Evolutionary conservation across 2,797 vertebrate species (phyloP), one percentile per base, ranked within the genome.

Genomic region (Mastacembelus armatus): DNA sequence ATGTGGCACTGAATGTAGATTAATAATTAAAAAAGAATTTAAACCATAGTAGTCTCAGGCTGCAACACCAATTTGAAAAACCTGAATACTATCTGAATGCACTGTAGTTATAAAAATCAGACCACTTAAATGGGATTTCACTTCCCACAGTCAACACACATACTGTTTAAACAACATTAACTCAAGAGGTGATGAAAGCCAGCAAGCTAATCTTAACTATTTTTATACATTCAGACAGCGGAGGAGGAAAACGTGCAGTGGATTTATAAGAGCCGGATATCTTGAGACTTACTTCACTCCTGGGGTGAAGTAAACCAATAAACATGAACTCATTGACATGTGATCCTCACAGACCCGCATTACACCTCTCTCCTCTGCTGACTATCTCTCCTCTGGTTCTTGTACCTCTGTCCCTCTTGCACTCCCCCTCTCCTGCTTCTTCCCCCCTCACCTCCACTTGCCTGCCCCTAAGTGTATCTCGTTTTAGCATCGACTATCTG

Each of bases 401-500:
- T 71, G 74, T 63, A 69, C 58, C 78, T 74, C 66, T 61, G 14
- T 68, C 74, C 67, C 68, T 80, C 55, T 61, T 27, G 11, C 66
- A 32, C 66, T 29, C 35, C 54, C 40, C 7, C 43, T 10, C 39
- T 42, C 33, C 38, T 38, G 36, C 36, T 15, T 38, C 36, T 38
- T 39, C 33, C 14, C 33, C 43, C 54, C 63, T 52, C 72, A 56
- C 64, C 43, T 36, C 54, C 57, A 35, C 68, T 68, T 21, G 57
- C 67, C 58, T 52, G 43, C 67, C 66, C 68, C 67, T 55, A 62
- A 87, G 78, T 71, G 71, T 66, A 84, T 88, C 91, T 92, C 85
- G 67, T 91, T 92, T 92, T 92, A 92, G 91, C 87, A 82, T 71
- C 63, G 67, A 72, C 83, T 82, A 78, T 90, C 85, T 85, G 84